Base-by-base conservation (phyloP, 1,140 invertebrate species). In the Brachionus angularis region DNA sequence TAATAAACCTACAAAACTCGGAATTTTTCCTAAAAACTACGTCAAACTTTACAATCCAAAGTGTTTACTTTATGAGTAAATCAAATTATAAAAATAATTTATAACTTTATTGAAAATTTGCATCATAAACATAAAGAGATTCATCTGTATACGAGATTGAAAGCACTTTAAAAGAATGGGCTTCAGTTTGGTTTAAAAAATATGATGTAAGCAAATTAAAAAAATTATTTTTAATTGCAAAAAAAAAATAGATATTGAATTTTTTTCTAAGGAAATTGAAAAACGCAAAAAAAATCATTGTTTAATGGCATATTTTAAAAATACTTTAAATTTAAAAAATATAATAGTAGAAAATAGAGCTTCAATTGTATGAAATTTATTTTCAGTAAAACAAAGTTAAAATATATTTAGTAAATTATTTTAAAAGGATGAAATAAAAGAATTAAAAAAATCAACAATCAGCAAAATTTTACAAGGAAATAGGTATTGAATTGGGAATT, bases 391-490 rank as follows among this genome's bases (percentile, higher is more conserved):
- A 18, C 12, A 12, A 67, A 39, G 12, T 23, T 31, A 14, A 34
- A 2, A 7, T 33, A 46, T 10, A 42, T 42, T 16, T 10, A 10
- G 16, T 42, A 10, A 27, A 16, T 44, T 27, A 27, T 8, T 23
- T 31, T 67, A 47, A 3, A 44, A 67, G 62, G 62, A 67, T 23
- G 62, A 67, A 36, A 67, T 67, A 21, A 67, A 42, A 34, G 62
- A 67, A n/a, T 25, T 67, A 23, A 67, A 67, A 67, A 67, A 67
- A 16, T 46, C 62, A 31, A 67, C 42, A 27, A 29, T 67, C 3
- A 34, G 62, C 42, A 67, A 67, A 67, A 67, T 67, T 33, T 31
- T 67, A 23, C 62, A 47, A 50, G 62, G 62, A 27, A 67, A 67
- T 18, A n/a, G 39, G 39, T 42, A 16, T 42, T 10, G 16, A 42